These are phyloP conservation scores for Delia radicum DNA, from an alignment of 1,140 invertebrate genomes.

Conservation along the genomic window DNA sequence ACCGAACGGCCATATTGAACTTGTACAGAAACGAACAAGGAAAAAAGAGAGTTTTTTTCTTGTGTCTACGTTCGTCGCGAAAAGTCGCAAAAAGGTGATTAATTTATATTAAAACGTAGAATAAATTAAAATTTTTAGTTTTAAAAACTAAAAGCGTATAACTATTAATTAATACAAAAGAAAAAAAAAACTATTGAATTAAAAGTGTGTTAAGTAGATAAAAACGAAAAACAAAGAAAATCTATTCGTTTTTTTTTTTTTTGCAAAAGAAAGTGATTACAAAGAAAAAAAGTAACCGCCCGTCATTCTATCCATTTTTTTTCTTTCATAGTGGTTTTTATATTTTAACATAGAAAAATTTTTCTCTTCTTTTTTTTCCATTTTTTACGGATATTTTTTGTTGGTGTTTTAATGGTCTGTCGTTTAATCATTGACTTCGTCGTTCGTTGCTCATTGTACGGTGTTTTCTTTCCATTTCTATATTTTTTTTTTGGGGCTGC, in stretches of 20 bases:
- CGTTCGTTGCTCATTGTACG: conserved; percentile 3
- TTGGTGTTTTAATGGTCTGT: not conserved
- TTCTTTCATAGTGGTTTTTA: conserved; percentile 20
- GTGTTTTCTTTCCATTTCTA: not conserved
- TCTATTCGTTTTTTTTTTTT: not conserved
- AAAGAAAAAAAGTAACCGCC: conserved; percentile 17
- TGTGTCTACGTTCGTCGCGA: conserved; percentile 24
- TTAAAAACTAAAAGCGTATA: conserved; percentile 5
- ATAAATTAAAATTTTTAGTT: conserved; percentile 21
- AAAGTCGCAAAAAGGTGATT: conserved; percentile 28
- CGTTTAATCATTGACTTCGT: conserved; percentile 13
- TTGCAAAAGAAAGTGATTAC: conserved; percentile 3
- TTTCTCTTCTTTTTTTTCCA: not conserved
- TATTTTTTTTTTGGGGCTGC: conserved; percentile 13
- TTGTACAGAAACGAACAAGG: conserved; percentile 24
- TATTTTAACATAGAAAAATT: not conserved
- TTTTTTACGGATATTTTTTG: conserved; percentile 18
- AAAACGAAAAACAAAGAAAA: not conserved
- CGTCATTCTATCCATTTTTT: conserved; percentile 21
- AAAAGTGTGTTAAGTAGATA: conserved; percentile 8
- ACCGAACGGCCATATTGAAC: conserved; percentile 21
- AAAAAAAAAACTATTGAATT: not conserved
- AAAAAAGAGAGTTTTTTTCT: conserved; percentile 26
- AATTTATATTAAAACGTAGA: conserved; percentile 24
- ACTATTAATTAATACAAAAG: conserved; percentile 3